Conservation (phyloP, 2,888 invertebrate species). For the Idaea dimidiata region DNA sequence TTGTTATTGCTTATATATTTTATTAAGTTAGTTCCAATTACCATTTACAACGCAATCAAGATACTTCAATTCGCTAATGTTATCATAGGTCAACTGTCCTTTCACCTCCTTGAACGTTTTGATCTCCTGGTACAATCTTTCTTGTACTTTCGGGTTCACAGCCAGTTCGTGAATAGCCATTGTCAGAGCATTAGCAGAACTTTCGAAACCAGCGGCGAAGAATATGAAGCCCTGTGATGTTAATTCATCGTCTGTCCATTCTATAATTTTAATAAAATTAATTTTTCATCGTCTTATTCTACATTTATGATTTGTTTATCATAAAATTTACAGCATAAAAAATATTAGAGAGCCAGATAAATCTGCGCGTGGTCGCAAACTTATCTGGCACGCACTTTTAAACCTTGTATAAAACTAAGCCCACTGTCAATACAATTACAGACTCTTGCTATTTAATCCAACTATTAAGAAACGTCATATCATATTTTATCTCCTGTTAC, state of each 20-base stretch:
- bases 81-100: conserved; percentile 45
- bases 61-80: conserved; percentile 52
- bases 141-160: conserved; percentile 62
- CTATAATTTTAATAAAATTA: conserved; percentile 37
- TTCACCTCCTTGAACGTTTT: conserved; percentile 40
- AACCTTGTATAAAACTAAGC: no score
- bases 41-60: conserved; percentile 61
- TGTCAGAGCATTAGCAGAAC: conserved; percentile 55
- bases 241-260: conserved; percentile 62
- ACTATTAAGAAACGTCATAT: no score
- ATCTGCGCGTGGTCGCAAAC: no score
- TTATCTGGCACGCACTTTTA: no score
- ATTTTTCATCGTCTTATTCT: conserved; percentile 2
- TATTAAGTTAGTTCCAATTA: conserved; percentile 20
- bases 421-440: no score
- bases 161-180: conserved; percentile 66
- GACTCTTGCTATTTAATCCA: no score
- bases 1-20: no score
- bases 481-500: no score
- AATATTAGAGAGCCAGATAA: no score
- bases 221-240: conserved; percentile 70
- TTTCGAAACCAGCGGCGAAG: conserved; percentile 73
- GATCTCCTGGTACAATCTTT: conserved; percentile 60
- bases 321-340: no score
- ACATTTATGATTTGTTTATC: no score